These are phyloP conservation scores for Drosophila anceps DNA, from an alignment of 2,888 invertebrate genomes.

Conservation along the genomic window DNA sequence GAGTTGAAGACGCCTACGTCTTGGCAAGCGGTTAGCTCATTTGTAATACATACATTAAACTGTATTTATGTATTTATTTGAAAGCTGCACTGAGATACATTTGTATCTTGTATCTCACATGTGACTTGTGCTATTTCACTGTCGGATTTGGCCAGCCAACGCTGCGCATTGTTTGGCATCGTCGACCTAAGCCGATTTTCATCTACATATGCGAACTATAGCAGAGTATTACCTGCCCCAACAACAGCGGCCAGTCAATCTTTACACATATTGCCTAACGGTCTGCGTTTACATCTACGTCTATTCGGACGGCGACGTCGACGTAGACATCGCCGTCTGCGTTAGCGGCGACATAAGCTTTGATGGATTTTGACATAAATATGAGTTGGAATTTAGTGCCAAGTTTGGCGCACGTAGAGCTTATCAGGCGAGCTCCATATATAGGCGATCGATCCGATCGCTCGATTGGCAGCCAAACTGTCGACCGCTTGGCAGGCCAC, in stretches of 20 bases:
- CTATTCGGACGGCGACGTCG: slow-evolving; percentile 10
- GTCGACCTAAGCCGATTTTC: slow-evolving; percentile 60
- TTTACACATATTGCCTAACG: slow-evolving; percentile 57
- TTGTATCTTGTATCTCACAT: slow-evolving; percentile 44
- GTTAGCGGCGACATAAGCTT: slow-evolving; percentile 75
- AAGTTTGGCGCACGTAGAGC: slow-evolving; percentile 66
- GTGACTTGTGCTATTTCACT: slow-evolving; percentile 69
- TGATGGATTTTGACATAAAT: slow-evolving; percentile 81
- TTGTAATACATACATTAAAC: slow-evolving; percentile 78
- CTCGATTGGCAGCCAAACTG: slow-evolving; percentile 63
- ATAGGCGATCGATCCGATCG: slow-evolving; percentile 53
- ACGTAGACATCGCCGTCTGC: slow-evolving; percentile 26
- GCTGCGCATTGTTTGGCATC: slow-evolving; percentile 67
- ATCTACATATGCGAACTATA: slow-evolving; percentile 48
- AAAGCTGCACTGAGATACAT: slow-evolving; percentile 45
- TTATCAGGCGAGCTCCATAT: slow-evolving; percentile 65
- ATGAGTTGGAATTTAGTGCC: slow-evolving; percentile 76
- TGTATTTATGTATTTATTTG: slow-evolving; percentile 56
- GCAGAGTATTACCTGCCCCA: slow-evolving; percentile 15
- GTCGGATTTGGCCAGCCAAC: slow-evolving; percentile 74
- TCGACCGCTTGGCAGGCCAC: slow-evolving; percentile 70
- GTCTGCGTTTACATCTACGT: slow-evolving; percentile 27
- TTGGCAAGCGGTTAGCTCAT: slow-evolving; percentile 66
- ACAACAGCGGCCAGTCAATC: slow-evolving; percentile 26
- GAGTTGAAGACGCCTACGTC: slow-evolving; percentile 32